A percentile compares a stretch with the other conserved stretches of the same genome.
These are phyloP conservation scores for Eremobia ochroleuca DNA, from an alignment of 2,888 invertebrate species.

Conservation along the genomic window DNA sequence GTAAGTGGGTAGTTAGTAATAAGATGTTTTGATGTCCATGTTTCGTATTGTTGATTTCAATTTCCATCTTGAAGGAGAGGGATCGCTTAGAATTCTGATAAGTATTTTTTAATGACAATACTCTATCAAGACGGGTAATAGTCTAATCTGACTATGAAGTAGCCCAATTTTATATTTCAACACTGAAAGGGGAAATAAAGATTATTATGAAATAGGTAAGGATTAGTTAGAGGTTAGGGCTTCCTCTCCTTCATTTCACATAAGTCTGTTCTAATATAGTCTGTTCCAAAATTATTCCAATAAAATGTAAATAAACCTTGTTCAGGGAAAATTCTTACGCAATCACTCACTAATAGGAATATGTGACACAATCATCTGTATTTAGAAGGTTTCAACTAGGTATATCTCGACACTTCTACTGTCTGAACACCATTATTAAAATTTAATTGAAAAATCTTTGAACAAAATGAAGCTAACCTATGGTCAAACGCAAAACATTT, in stretches of 20 bases:
- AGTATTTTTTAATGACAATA: neutral
- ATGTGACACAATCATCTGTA: too few relatives aligned
- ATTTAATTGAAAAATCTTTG: too few relatives aligned
- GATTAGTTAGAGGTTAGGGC: neutral
- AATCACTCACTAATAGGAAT: neutral
- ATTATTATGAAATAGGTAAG: neutral
- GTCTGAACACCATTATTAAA: too few relatives aligned
- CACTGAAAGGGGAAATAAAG: neutral
- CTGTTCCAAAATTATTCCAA: neutral
- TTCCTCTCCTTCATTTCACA: neutral
- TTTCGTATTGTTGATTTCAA: slow-evolving; percentile 18
- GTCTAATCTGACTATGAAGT: neutral
- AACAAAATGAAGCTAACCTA: too few relatives aligned
- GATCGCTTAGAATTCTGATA: neutral
- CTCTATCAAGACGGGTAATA: neutral
- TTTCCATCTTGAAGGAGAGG: neutral
- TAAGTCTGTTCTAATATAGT: neutral
- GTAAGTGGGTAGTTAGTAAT: slow-evolving; percentile 33
- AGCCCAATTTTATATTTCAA: neutral
- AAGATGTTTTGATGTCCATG: slow-evolving; percentile 26
- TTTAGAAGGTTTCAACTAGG: too few relatives aligned
- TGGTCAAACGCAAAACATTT: too few relatives aligned
- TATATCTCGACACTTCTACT: too few relatives aligned
- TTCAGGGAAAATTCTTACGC: neutral
- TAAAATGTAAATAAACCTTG: neutral